Conservation (phyloP, 2,797 vertebrate genomes). For the Hydrophis major region DNA sequence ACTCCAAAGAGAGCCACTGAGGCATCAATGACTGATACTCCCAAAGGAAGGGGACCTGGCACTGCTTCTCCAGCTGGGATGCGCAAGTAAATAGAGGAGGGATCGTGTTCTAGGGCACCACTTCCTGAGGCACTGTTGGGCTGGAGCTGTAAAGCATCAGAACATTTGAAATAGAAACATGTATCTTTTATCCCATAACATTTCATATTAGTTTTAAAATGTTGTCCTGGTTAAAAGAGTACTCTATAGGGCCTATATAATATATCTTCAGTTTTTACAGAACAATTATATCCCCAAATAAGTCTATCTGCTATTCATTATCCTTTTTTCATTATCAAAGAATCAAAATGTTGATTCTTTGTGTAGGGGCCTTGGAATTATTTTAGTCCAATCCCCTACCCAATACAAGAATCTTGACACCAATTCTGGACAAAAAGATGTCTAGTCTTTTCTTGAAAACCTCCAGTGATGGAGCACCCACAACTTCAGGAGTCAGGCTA, state of each 20-base stretch:
- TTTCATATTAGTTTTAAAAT: background rate
- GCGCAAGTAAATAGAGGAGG: slow-evolving; percentile 95
- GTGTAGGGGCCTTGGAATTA: background rate
- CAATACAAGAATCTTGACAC: background rate
- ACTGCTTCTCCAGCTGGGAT: slow-evolving; percentile 92
- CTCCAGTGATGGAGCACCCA: background rate
- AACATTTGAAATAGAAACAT: background rate
- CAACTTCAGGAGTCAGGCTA: background rate
- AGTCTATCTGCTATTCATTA: background rate
- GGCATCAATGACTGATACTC: slow-evolving; percentile 96
- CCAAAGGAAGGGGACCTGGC: slow-evolving; percentile 92
- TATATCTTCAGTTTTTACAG: background rate
- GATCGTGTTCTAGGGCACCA: slow-evolving; percentile 95
- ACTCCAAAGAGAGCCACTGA: slow-evolving; percentile 97
- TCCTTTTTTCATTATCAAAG: background rate
- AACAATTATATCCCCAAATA: background rate
- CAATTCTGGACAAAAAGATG: background rate
- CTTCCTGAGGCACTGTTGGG: slow-evolving; percentile 98
- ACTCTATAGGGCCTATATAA: background rate
- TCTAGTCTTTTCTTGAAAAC: background rate
- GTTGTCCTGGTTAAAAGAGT: background rate
- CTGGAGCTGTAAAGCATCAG: slow-evolving; percentile 81
- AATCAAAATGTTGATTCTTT: background rate
- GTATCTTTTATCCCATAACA: background rate
- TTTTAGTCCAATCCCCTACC: background rate